A percentile compares a stretch with the other conserved stretches of the same genome.
phyloP scores from a whole-genome alignment of 2,113 vertebrate species.

The Alethe diademata region DNA sequence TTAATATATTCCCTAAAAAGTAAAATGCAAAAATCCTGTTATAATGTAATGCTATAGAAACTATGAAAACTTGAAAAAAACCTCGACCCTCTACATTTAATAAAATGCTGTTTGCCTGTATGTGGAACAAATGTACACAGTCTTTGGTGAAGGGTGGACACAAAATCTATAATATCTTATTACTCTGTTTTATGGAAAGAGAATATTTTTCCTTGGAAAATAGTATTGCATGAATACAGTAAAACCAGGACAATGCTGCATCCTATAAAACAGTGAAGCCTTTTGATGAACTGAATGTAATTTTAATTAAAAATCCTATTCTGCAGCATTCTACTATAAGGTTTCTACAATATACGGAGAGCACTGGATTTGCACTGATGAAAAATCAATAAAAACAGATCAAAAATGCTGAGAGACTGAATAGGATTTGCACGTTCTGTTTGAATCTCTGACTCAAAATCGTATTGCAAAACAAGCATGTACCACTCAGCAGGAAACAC shows the following conservation, averaged over 20 bases:
- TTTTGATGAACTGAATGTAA: conserved; percentile 45
- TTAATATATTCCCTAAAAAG: background rate
- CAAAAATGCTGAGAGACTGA: conserved; percentile 71
- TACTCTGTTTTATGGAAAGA: conserved; percentile 30
- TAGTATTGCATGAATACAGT: background rate
- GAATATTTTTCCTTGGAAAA: conserved; percentile 5
- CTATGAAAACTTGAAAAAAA: background rate
- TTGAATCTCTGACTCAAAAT: conserved; percentile 73
- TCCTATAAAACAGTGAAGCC: background rate
- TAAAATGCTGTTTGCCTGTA: conserved; percentile 35
- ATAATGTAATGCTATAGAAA: conserved; percentile 5
- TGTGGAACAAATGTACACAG: conserved; percentile 32
- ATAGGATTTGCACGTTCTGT: conserved; percentile 73
- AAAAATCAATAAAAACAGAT: conserved; percentile 82
- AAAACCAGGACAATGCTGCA: background rate
- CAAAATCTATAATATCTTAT: conserved; percentile 50
- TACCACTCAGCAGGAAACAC: conserved; percentile 72
- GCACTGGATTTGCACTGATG: conserved; percentile 67
- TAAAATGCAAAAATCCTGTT: background rate
- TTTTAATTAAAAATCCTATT: conserved; percentile 69
- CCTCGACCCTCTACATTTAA: background rate
- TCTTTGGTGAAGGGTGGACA: conserved; percentile 42
- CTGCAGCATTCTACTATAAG: conserved; percentile 5
- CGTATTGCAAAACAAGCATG: conserved; percentile 72
- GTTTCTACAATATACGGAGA: conserved; percentile 52